Evolutionary conservation across 2,113 vertebrate genomes (phyloP), one percentile per base, ranked within the genome.

Genomic region (Pituophis catenifer): DNA sequence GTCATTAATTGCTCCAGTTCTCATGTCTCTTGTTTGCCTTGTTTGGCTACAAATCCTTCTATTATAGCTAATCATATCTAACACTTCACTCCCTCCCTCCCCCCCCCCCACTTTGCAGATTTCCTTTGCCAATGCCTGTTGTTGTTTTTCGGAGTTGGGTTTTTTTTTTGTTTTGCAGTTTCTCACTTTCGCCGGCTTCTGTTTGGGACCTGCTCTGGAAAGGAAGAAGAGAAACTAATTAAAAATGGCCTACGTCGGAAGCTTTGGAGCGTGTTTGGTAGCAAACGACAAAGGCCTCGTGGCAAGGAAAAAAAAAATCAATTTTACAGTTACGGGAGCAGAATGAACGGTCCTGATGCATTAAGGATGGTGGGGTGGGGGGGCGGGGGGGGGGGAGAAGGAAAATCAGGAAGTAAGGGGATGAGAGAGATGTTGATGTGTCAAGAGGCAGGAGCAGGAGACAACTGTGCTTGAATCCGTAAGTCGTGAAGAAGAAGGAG

Each of bases 301-400:
- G 97, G 96, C 97, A 96, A 96, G 86, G 97, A 93, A 98, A 92
- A 48, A 48, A 48, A 48, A 48, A 98, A 98, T 98, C 97, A 98
- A 97, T 98, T 98, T 98, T 98, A 97, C 98, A 98, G 97, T 98
- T 97, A 98, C 95, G 97, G 97, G 97, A 98, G 97, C 98, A 98
- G 97, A 98, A 98, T 98, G 98, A 98, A 98, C 97, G 96, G 97
- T 98, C 97, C 96, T 95, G 97, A 96, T 96, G 86, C 38, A 90
- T 90, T 90, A 62, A 90, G 59, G 89, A 90, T 11, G 55, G 52
- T 15, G 86, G 24, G 86, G 50, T n/a, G n/a, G n/a, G n/a, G n/a
- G n/a, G n/a, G n/a, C n/a, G n/a, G 86, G 24, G 86, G 50, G 13
- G 50, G 23, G 29, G 58, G 23, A 33, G 12, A 57, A 33, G 21